These are phyloP conservation scores for Scotopteryx bipunctaria DNA, from an alignment of 2,888 invertebrate genomes.

Conservation along the genomic window DNA sequence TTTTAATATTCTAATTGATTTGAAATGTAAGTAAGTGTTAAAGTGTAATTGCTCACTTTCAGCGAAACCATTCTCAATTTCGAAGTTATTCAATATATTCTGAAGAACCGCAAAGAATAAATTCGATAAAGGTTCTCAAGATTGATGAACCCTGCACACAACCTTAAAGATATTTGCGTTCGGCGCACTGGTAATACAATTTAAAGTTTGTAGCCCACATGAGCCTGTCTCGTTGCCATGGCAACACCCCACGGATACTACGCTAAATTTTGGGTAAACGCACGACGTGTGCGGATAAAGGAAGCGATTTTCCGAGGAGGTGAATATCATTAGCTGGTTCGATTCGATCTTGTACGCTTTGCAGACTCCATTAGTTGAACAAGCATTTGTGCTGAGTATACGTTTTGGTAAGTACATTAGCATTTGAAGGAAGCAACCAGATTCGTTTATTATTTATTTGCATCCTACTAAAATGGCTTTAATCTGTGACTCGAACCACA, in stretches of 20 bases:
- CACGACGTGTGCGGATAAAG: conserved; percentile 72
- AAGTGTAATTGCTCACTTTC: not conserved
- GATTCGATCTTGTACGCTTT: conserved; percentile 50
- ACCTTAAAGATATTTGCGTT: conserved; percentile 66
- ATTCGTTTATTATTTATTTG: too few relatives aligned
- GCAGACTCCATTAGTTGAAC: conserved; percentile 59
- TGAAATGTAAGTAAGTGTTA: too few relatives aligned
- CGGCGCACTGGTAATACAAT: conserved; percentile 73
- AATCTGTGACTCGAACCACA: too few relatives aligned
- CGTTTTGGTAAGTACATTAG: not conserved
- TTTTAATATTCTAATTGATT: too few relatives aligned
- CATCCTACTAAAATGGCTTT: too few relatives aligned
- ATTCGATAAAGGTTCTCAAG: conserved; percentile 36
- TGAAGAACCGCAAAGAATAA: conserved; percentile 26
- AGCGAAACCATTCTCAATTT: conserved; percentile 12
- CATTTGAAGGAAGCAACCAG: too few relatives aligned
- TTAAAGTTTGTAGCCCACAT: conserved; percentile 80
- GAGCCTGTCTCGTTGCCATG: conserved; percentile 74
- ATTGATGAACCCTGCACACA: conserved; percentile 42
- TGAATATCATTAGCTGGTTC: conserved; percentile 79
- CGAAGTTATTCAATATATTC: conserved; percentile 16
- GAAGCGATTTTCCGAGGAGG: conserved; percentile 77
- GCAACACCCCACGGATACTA: conserved; percentile 70
- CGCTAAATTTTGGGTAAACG: conserved; percentile 73
- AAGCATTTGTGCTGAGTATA: conserved; percentile 22